Percentiles rank a stretch among this genome's conserved stretches.
phyloP scores from a whole-genome alignment of 2,797 vertebrate genomes.

The Anabas testudineus region DNA sequence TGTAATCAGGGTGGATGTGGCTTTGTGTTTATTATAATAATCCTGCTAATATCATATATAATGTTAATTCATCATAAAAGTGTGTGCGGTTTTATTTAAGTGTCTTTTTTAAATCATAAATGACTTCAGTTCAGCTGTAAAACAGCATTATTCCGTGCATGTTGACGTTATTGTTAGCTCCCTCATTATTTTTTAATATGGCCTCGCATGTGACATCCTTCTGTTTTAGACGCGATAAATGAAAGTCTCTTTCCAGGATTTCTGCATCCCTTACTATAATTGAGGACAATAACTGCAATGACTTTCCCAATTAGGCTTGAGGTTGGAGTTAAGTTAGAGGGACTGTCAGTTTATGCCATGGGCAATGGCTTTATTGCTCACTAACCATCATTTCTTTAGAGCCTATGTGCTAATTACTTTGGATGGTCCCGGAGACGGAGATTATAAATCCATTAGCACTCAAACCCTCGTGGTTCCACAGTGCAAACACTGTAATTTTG shows the following conservation, averaged over 20 bases:
- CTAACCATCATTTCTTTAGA: constrained; percentile 96
- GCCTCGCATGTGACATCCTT: constrained; percentile 48
- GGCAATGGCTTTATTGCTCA: constrained; percentile 97
- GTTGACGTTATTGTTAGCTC: constrained; percentile 55
- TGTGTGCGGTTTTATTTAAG: constrained; percentile 2
- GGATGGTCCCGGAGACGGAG: constrained; percentile 90
- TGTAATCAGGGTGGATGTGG: not conserved
- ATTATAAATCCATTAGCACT: constrained; percentile 94
- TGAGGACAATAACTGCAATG: constrained; percentile 90
- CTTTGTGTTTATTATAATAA: constrained; percentile 1
- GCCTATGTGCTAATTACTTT: constrained; percentile 95
- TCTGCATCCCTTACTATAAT: constrained; percentile 79
- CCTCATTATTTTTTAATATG: constrained; percentile 61
- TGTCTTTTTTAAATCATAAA: constrained; percentile 15
- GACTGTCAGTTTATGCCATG: constrained; percentile 91
- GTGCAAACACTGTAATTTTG: constrained; percentile 80
- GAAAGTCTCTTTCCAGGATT: constrained; percentile 57
- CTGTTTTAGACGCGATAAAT: constrained; percentile 60
- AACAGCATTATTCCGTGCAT: constrained; percentile 10
- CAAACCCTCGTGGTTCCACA: constrained; percentile 81
- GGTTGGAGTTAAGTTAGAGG: constrained; percentile 91
- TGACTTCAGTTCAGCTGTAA: constrained; percentile 11
- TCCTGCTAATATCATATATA: not conserved
- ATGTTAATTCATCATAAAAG: not conserved
- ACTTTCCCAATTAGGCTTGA: constrained; percentile 92